Base-by-base conservation (phyloP, 2,797 vertebrate species). In the Bradypodion ventrale region DNA sequence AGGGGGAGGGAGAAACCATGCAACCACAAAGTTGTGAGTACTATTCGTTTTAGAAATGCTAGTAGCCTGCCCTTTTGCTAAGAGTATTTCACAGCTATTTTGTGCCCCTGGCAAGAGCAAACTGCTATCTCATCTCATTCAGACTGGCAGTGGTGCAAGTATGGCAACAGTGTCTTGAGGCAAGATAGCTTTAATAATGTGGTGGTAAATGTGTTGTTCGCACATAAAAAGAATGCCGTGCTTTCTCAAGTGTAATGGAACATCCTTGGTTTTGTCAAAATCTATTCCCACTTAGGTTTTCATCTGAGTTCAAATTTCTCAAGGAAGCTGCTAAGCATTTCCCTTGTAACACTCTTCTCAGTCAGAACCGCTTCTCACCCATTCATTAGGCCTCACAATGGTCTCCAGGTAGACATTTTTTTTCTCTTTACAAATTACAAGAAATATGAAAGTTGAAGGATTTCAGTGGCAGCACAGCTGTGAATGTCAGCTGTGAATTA, bases 221-320 rank as follows among this genome's bases (percentile, higher is more conserved):
- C 40, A 40, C 7, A 9, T 77, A 16, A 74, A 80, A 40, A n/a
- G 40, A 35, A 37, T 25, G 32, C 60, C 13, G 79, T 80, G 60
- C 13, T 35, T 73, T 12, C 10, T 83, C 49, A 32, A 19, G 25
- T 60, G 82, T 46, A 44, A 15, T 19, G 46, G 19, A 44, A 37
- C 13, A 29, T 49, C 80, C 72, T n/a, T 74, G 13, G 44, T 44
- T 75, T 68, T 76, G 46, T 77, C 63, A 83, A 76, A 29, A 76
- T 27, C 4, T 13, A 46, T 68, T 21, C 66, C 19, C 25, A 2
- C 46, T 21, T 15, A 49, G 42, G 15, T 19, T 83, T 62, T 60
- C 27, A 25, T 68, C 62, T 75, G 44, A 66, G 75, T 75, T 66
- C 32, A 75, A 52, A 75, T 75, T 32, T 40, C 32, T 42, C 15